Percentiles rank a stretch among this genome's conserved stretches.
Conservation (phyloP, 2,113 vertebrate genomes). For the Columba janthina region DNA sequence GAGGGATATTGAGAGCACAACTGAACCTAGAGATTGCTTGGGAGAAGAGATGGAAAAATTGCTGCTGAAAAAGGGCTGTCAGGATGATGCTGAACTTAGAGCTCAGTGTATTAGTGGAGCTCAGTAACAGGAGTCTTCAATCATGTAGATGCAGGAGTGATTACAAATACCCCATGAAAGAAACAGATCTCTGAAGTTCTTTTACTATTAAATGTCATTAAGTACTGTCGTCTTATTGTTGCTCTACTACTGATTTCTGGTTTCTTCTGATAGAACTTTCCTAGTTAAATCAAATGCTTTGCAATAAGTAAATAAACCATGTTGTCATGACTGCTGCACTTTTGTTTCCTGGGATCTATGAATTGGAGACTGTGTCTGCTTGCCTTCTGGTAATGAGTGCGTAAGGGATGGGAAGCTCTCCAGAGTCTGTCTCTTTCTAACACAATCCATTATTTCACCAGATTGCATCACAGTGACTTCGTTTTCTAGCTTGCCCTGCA, state of each 20-base stretch:
- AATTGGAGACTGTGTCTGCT: background rate
- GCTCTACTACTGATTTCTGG: background rate
- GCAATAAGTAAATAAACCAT: background rate
- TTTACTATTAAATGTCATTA: background rate
- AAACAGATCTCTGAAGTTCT: background rate
- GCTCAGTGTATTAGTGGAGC: background rate
- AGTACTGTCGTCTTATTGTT: background rate
- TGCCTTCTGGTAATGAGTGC: background rate
- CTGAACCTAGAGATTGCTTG: background rate
- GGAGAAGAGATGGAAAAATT: background rate
- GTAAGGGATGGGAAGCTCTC: conserved; percentile 8
- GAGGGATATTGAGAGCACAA: background rate
- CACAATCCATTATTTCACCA: background rate
- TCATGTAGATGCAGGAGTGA: background rate
- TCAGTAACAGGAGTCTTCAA: background rate
- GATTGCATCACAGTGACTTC: background rate
- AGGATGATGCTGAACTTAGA: background rate
- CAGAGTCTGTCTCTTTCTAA: background rate
- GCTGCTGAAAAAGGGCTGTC: background rate
- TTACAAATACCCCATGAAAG: background rate
- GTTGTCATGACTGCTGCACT: background rate
- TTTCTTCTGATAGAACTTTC: conserved; percentile 16
- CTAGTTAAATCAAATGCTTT: conserved; percentile 41
- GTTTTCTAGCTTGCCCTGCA: background rate
- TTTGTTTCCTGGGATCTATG: background rate